Conservation (phyloP, 2,113 vertebrate species). For the Bungarus multicinctus region DNA sequence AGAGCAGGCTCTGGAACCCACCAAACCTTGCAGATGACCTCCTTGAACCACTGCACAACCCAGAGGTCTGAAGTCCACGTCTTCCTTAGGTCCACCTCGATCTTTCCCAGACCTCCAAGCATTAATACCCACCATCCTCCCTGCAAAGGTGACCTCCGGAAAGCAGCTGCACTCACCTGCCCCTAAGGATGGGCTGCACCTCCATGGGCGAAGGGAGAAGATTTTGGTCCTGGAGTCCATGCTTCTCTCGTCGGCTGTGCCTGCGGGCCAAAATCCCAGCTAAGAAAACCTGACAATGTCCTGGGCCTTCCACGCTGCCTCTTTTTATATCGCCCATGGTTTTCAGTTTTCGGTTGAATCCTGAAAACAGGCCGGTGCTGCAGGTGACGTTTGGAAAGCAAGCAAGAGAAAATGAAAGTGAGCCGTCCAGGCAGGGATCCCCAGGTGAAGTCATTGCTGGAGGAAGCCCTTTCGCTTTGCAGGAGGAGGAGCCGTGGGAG, state of each 20-base stretch:
- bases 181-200: not conserved
- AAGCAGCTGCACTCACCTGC: not conserved
- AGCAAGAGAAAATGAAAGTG: not conserved
- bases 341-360: not conserved
- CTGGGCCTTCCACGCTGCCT: not conserved
- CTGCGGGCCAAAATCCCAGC: fast-evolving
- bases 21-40: not conserved
- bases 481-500: not conserved
- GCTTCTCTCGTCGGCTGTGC: fast-evolving
- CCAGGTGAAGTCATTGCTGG: not conserved
- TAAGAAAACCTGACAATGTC: not conserved
- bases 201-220: not conserved
- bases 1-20: too few species aligned
- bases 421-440: not conserved
- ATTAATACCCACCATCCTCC: not conserved
- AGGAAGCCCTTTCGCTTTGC: not conserved
- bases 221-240: fast-evolving
- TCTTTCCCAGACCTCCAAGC: not conserved
- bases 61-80: not conserved
- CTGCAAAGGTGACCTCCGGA: not conserved
- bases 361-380: not conserved
- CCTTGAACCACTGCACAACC: not conserved
- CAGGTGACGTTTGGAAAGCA: conserved; percentile 11
- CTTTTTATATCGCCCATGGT: not conserved
- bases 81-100: not conserved